Evolutionary conservation across 2,797 vertebrate species (phyloP).

Genomic region (Gallinago nigripennis): DNA sequence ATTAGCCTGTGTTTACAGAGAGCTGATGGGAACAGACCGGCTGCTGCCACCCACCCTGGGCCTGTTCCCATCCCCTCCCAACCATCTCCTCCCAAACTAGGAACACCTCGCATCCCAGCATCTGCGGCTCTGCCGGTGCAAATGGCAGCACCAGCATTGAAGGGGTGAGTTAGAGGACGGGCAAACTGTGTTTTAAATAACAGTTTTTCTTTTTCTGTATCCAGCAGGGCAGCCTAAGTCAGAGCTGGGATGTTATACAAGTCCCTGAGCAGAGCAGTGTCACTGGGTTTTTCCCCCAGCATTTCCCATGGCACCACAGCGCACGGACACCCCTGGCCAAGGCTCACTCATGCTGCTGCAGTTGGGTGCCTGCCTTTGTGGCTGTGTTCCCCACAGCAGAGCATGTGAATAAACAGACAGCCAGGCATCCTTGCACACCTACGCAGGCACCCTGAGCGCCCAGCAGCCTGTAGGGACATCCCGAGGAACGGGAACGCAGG

Average conservation of each 20-base stretch:
- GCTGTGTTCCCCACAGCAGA: not conserved
- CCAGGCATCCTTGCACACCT: not conserved
- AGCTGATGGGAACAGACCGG: not conserved
- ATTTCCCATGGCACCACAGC: not conserved
- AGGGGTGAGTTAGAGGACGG: not conserved
- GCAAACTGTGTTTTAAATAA: not conserved
- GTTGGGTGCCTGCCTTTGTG: not conserved
- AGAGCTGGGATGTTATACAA: not conserved
- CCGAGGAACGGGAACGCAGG: not conserved
- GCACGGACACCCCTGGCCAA: rapidly evolving
- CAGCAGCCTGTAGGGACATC: not conserved
- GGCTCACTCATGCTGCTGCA: not conserved
- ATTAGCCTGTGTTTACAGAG: not conserved
- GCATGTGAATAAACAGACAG: rapidly evolving
- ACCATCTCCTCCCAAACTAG: not conserved
- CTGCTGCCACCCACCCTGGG: not conserved
- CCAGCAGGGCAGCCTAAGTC: not conserved
- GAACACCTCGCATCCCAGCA: not conserved
- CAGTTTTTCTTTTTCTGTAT: not conserved
- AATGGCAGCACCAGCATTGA: not conserved
- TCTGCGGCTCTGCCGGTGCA: not conserved
- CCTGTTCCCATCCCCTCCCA: not conserved
- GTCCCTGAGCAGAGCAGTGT: not conserved
- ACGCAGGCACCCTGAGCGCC: rapidly evolving
- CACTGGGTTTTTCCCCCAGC: not conserved